Base-by-base conservation (phyloP, 1,140 invertebrate genomes). In the Stegodyphus dumicola region DNA sequence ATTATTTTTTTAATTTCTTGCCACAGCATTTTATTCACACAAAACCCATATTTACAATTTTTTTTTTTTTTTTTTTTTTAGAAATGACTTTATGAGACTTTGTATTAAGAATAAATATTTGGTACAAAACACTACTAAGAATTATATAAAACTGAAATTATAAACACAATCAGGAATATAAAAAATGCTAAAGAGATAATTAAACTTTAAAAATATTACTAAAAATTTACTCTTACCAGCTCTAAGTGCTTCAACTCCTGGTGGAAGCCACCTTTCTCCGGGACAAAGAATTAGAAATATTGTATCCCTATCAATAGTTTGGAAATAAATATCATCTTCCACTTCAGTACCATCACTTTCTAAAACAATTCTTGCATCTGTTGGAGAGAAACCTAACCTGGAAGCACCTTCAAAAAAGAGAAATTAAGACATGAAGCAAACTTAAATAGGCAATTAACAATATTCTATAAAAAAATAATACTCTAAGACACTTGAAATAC, bases 271-370 rank as follows among this genome's bases (percentile, higher is more conserved):
- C 90, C 95, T 93, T 92, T 98, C 96, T 69, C 95, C 95, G 88
- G 94, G 93, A 89, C 95, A 93, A 89, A 98, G 92, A 89, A 98
- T 91, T 88, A 98, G 92, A 88, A 98, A 93, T 87, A 97, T 94
- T 77, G 96, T 97, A 91, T 98, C 97, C 90, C 95, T 95, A 71
- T 95, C 94, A 88, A 98, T 92, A 65, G 96, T 96, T 87, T 95
- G 93, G 92, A 97, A 97, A 87, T 97, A 97, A 89, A 96, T 95
- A 87, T 96, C 95, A 93, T 98, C 96, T 90, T 97, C 96, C 51
- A 98, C 95, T 92, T 98, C 96, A 66, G 96, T 98, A 88, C 96
- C 97, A 94, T 98, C 97, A 89, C 94, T 94, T 91, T 98, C 96
- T 86, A 98, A 92, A 88, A 98, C 96, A 91, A 98, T 92, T 88